phyloP scores from a whole-genome alignment of 2,888 invertebrate species.

The Gryllus longicercus region DNA sequence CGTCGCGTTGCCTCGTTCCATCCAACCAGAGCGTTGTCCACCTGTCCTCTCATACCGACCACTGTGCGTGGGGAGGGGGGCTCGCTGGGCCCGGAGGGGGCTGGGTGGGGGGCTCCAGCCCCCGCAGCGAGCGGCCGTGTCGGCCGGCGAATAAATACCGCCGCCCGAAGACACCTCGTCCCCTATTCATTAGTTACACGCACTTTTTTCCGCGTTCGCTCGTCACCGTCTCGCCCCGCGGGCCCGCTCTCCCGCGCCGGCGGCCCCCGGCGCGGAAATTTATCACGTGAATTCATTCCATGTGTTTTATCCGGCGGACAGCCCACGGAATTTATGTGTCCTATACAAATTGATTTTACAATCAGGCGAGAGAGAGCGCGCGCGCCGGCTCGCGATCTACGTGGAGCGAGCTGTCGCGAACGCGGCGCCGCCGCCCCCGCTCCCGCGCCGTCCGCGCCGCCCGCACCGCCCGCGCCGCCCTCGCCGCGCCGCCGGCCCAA shows the following conservation, averaged over 20 bases:
- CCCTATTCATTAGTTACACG: not conserved
- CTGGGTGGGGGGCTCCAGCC: not conserved
- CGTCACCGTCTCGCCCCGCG: not conserved
- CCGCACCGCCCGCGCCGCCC: not conserved
- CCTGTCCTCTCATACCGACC: too few relatives aligned
- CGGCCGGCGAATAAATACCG: not conserved
- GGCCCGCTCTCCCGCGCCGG: not conserved
- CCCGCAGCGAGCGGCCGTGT: not conserved
- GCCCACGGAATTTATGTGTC: constrained; percentile 28
- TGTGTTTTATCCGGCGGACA: constrained; percentile 18
- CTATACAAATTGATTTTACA: constrained; percentile 32
- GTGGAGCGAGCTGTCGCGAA: not conserved
- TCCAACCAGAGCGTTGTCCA: too few relatives aligned
- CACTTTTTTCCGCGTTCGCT: not conserved
- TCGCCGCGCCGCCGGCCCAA: constrained; percentile 2
- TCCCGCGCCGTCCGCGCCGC: too few relatives aligned
- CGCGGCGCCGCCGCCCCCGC: not conserved
- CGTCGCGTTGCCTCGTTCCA: too few relatives aligned
- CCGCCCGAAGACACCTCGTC: not conserved
- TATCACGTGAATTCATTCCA: constrained; percentile 18
- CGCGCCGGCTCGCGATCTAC: not conserved
- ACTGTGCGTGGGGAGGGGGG: too few relatives aligned
- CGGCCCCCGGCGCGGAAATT: not conserved
- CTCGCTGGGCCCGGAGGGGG: too few relatives aligned
- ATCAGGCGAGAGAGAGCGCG: constrained; percentile 22